phyloP scores from a whole-genome alignment of 2,113 vertebrate genomes.

The Tringa solitaria region DNA sequence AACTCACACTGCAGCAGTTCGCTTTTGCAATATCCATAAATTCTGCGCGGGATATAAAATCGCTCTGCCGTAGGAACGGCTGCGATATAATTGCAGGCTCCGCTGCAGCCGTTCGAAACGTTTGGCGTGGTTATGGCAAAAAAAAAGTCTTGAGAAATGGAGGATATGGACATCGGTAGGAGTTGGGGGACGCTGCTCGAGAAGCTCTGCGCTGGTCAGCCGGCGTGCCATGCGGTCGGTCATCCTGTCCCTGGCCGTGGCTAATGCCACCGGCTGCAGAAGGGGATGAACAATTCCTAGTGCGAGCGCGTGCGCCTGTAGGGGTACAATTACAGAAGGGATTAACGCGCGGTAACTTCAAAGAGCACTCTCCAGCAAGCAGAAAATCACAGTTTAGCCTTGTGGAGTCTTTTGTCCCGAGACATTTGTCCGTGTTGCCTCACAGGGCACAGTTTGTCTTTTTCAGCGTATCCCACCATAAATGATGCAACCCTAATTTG shows the following conservation, averaged over 20 bases:
- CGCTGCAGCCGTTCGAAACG: not conserved
- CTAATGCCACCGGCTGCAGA: not conserved
- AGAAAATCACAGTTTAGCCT: constrained; percentile 10
- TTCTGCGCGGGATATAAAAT: not conserved
- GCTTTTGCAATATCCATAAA: not conserved
- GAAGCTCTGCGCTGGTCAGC: not conserved
- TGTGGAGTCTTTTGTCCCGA: not conserved
- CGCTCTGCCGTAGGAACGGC: not conserved
- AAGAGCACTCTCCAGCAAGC: not conserved
- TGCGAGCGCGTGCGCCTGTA: not conserved
- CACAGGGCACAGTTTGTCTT: constrained; percentile 7
- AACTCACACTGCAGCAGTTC: not conserved
- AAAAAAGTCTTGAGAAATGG: not conserved
- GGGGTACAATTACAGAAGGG: not conserved
- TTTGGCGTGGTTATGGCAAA: not conserved
- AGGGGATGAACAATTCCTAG: not conserved
- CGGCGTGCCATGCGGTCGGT: rapidly evolving
- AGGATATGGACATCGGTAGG: not conserved
- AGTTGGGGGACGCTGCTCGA: not conserved
- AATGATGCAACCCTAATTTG: constrained; percentile 20
- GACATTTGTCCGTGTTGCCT: not conserved
- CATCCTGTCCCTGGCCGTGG: not conserved
- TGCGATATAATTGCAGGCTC: not conserved
- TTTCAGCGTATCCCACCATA: not conserved
- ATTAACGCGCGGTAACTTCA: not conserved